phyloP scores from a whole-genome alignment of 2,113 vertebrate genomes.

The Zingel zingel region DNA sequence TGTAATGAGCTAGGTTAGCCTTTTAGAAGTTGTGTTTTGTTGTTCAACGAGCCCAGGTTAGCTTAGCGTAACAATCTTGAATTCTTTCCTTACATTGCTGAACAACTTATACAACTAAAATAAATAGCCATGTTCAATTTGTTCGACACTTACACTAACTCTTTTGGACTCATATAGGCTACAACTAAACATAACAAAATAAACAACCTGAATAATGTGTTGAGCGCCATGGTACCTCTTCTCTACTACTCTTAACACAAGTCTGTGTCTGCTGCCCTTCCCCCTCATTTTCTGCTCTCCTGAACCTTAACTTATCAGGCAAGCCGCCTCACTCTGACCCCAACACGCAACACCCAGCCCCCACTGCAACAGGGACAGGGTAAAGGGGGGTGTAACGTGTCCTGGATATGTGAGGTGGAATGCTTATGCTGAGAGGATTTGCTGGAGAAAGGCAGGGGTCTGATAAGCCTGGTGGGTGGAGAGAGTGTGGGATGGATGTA shows the following conservation, averaged over 20 bases:
- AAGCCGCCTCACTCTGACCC: slow-evolving; percentile 47
- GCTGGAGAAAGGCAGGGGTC: slow-evolving; percentile 47
- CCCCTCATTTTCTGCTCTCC: slow-evolving; percentile 54
- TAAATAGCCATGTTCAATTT: too few species aligned
- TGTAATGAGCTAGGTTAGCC: too few species aligned
- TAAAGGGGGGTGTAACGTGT: slow-evolving; percentile 38
- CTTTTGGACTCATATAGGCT: neutral
- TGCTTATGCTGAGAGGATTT: slow-evolving; percentile 58
- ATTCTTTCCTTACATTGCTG: too few species aligned
- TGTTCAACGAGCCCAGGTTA: too few species aligned
- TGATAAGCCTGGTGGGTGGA: slow-evolving; percentile 75
- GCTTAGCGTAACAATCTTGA: neutral
- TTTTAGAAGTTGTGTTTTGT: too few species aligned
- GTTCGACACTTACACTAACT: neutral
- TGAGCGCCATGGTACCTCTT: neutral
- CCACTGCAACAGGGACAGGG: slow-evolving; percentile 48
- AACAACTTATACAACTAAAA: too few species aligned
- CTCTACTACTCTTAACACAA: slow-evolving; percentile 40
- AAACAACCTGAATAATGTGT: neutral
- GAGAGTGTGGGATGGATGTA: slow-evolving; percentile 62
- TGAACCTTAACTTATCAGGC: slow-evolving; percentile 76
- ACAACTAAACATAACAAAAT: neutral
- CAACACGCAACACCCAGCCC: slow-evolving; percentile 65
- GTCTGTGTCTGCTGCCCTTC: slow-evolving; percentile 35
- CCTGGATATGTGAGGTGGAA: slow-evolving; percentile 69